Evolutionary conservation across 2,888 invertebrate species (phyloP), one percentile per base, ranked within the genome.

Genomic region (Dasysyrphus tricinctus): DNA sequence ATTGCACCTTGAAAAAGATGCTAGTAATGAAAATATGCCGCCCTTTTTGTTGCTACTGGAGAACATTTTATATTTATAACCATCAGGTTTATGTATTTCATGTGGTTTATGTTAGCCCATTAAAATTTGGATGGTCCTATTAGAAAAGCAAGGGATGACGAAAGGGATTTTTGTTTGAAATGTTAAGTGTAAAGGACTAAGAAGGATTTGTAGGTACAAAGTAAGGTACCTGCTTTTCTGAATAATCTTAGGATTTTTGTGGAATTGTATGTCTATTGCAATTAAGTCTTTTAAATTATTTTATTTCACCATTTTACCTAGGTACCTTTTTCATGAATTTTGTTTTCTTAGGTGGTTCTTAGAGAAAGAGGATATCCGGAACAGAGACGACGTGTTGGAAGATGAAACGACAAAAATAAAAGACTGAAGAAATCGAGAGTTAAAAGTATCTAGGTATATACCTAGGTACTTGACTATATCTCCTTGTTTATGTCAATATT

Each of bases 1-100:
- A 67, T 34, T 51, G 39, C 54, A 69, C 69, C 39, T 39, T 54
- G 12, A 29, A 54, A 39, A 9, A 69, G 19, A 69, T 69, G 54
- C 37, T n/a, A 54, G 29, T n/a, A 54, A 49, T 65, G 37, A 3
- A 51, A 54, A 69, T 54, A 37, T 69, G 39, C 54, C 69, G 39
- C 69, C 51, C 39, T 69, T 65, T 67, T 67, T 3, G 2, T 5
- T 42, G 61, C 14, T 42, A 61, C 61, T 42, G 24, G 14, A 14
- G 63, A n/a, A 42, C 3, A 32, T 12, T 61, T 7, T 37, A 1
- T 44, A 29, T 44, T 16, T 65, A 12, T 63, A 47, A 19, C 11
- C 11, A 34, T 19, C 34, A 14, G 67, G 49, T 47, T 67, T 34
- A 16, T 57, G 29, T 37, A 16, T 16, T 34, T 34, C 34, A 1